Evolutionary conservation across 2,888 invertebrate species (phyloP).

Genomic region (Macrosiphum euphorbiae): DNA sequence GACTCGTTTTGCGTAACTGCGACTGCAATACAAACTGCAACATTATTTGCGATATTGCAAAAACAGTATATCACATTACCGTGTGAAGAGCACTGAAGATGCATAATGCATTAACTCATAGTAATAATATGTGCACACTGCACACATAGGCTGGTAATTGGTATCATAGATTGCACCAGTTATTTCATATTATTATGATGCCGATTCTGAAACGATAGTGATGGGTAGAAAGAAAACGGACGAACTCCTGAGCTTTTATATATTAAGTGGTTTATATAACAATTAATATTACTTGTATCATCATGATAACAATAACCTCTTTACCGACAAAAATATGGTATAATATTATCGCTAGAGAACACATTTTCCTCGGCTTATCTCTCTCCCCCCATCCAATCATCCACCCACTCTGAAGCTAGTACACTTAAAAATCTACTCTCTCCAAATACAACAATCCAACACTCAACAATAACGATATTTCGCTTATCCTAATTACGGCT

Average conservation of each 20-base stretch:
- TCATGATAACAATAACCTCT: not conserved
- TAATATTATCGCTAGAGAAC: not conserved
- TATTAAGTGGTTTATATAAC: not conserved
- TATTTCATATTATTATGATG: not conserved
- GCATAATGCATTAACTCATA: not conserved
- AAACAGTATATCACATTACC: not conserved
- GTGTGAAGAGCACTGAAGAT: not conserved
- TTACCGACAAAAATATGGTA: not conserved
- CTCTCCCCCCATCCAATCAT: not conserved
- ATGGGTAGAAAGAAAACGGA: not conserved
- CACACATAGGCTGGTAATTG: not conserved
- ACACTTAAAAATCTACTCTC: not conserved
- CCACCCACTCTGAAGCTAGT: not conserved
- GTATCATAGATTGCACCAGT: not conserved
- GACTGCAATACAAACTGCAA: not conserved
- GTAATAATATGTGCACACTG: not conserved
- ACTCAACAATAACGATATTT: constrained; percentile 31
- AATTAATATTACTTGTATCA: not conserved
- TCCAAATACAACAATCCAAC: not conserved
- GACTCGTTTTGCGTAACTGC: not conserved
- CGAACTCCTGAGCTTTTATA: not conserved
- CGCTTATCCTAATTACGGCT: not conserved
- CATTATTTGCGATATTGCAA: not conserved
- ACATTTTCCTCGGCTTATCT: not conserved
- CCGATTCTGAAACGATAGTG: not conserved